Percentiles rank a stretch among this genome's conserved stretches.
Evolutionary conservation across 2,888 invertebrate genomes (phyloP).

Genomic region (Diaprepes abbreviatus): DNA sequence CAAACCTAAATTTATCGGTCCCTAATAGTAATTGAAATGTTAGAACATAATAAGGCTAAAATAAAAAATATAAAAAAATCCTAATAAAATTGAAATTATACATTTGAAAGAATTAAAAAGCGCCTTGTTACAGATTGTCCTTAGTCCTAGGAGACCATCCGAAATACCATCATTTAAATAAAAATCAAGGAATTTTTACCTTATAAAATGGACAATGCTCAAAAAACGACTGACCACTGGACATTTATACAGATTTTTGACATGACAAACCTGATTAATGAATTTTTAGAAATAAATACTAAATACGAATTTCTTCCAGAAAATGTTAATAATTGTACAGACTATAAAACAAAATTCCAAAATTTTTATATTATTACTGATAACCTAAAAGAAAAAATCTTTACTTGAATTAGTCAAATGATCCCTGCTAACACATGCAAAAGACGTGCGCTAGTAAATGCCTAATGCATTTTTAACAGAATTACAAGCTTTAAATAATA

Average conservation of each 20-base stretch:
- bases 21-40: no score
- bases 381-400: no score
- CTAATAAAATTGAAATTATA: background rate
- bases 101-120: background rate
- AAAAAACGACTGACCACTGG: constrained; percentile 1
- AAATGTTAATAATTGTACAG: background rate
- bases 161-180: background rate
- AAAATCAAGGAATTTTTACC: background rate
- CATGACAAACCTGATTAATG: background rate
- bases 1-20: background rate
- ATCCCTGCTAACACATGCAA: no score
- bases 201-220: background rate
- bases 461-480: no score
- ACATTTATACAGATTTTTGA: constrained; percentile 1
- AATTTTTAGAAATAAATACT: background rate
- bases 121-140: no score
- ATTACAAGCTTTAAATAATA: no score
- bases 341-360: background rate
- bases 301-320: background rate
- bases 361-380: no score
- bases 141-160: background rate
- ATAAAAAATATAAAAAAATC: background rate
- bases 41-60: no score
- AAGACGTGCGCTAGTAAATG: no score
- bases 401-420: no score